Percentiles rank a stretch among this genome's conserved stretches.
Conservation (phyloP, 2,888 invertebrate species). For the Synanthedon formicaeformis region DNA sequence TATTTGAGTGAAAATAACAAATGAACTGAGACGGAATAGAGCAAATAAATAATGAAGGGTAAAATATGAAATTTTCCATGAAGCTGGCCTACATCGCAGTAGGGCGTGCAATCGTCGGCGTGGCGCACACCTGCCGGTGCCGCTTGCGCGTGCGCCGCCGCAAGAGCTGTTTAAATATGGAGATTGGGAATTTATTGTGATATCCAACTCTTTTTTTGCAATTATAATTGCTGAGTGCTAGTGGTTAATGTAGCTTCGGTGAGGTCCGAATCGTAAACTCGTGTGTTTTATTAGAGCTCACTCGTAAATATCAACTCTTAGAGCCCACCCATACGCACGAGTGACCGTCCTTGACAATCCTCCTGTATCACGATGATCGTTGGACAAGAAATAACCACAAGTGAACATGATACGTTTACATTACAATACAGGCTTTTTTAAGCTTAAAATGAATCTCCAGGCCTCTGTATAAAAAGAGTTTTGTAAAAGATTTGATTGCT, state of each 20-base stretch:
- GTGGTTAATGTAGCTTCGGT: not conserved
- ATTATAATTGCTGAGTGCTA: not conserved
- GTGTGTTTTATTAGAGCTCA: not conserved
- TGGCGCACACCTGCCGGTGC: constrained; percentile 19
- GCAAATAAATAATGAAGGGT: too few relatives aligned
- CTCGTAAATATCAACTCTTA: not conserved
- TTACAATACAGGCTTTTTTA: too few relatives aligned
- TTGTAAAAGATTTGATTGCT: too few relatives aligned
- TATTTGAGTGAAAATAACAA: too few relatives aligned
- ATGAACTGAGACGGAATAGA: too few relatives aligned
- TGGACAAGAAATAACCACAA: too few relatives aligned
- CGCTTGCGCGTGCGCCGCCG: constrained; percentile 29
- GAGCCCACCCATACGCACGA: not conserved
- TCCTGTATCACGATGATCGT: not conserved
- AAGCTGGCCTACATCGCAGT: not conserved
- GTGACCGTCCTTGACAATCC: not conserved
- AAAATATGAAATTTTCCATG: too few relatives aligned
- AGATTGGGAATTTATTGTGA: constrained; percentile 23
- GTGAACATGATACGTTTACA: too few relatives aligned
- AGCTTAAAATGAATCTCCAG: too few relatives aligned
- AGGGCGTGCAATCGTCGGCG: constrained; percentile 12
- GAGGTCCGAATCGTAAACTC: not conserved
- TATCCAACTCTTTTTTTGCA: not conserved
- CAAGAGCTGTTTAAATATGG: constrained; percentile 17
- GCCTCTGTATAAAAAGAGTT: too few relatives aligned